A percentile compares a stretch with the other conserved stretches of the same genome.
Conservation (phyloP, 2,888 invertebrate genomes). For the Acanthosepion lycidas region DNA sequence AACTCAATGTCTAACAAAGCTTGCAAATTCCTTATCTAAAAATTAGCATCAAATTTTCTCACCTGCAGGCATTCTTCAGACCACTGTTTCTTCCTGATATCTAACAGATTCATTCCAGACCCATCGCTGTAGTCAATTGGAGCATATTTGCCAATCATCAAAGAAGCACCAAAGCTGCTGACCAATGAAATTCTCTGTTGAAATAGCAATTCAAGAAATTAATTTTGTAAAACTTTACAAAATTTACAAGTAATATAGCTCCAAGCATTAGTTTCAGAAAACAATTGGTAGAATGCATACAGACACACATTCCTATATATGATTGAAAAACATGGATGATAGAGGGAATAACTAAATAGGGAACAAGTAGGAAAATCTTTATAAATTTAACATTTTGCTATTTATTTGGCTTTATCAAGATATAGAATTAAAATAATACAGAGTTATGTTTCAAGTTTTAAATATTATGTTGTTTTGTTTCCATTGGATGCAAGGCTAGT, state of each 20-base stretch:
- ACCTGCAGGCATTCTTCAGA: conserved; percentile 83
- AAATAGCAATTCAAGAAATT: neutral
- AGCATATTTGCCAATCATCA: conserved; percentile 90
- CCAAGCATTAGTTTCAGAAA: neutral
- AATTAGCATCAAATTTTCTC: conserved; percentile 48
- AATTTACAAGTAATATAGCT: neutral
- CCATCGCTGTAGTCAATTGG: conserved; percentile 94
- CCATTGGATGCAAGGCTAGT: no score
- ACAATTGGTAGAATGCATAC: neutral
- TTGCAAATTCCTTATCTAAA: neutral
- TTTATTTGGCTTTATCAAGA: no score
- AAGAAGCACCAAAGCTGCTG: conserved; percentile 91
- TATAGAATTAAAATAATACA: no score
- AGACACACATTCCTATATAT: neutral
- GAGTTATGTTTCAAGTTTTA: no score
- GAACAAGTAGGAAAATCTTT: no score
- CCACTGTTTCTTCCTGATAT: conserved; percentile 87
- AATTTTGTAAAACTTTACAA: neutral
- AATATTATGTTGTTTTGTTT: no score
- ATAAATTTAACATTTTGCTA: no score
- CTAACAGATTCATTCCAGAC: conserved; percentile 95
- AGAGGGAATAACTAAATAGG: no score
- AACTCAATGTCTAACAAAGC: neutral
- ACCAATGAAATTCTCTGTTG: conserved; percentile 89
- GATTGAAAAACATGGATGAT: no score